These are phyloP conservation scores for Heterocephalus glaber DNA, from an alignment of 2,113 vertebrate species.

Conservation along the genomic window DNA sequence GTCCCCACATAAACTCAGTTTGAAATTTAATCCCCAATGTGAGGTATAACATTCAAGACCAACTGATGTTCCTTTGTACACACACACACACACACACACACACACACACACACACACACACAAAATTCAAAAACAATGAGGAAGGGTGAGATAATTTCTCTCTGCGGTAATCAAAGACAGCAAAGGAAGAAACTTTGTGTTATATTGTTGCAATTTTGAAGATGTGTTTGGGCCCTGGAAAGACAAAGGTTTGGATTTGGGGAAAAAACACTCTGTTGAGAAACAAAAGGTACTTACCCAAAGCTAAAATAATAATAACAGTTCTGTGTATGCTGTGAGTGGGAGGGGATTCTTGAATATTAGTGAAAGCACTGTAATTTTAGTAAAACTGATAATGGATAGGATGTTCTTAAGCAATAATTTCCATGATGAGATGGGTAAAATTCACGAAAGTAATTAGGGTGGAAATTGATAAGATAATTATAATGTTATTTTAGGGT, in stretches of 20 bases:
- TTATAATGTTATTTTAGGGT: background rate
- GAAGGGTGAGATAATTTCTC: background rate
- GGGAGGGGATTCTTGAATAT: background rate
- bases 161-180: background rate
- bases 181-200: background rate
- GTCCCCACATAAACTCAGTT: background rate
- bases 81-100: background rate
- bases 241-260: background rate
- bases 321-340: background rate
- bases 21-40: background rate
- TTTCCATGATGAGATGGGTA: background rate
- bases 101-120: background rate
- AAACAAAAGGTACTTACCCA: background rate
- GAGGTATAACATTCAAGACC: too few species aligned
- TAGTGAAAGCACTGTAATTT: background rate
- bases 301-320: background rate
- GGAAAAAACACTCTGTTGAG: background rate
- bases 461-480: background rate
- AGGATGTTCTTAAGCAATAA: background rate
- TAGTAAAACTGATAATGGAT: background rate
- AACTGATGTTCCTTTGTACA: rapidly evolving
- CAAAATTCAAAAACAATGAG: background rate
- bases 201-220: background rate
- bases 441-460: background rate
- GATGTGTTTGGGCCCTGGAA: background rate